Percentiles rank a stretch among this genome's conserved stretches.
Conservation (phyloP, 2,888 invertebrate species). For the Philhelius pedissequus region DNA sequence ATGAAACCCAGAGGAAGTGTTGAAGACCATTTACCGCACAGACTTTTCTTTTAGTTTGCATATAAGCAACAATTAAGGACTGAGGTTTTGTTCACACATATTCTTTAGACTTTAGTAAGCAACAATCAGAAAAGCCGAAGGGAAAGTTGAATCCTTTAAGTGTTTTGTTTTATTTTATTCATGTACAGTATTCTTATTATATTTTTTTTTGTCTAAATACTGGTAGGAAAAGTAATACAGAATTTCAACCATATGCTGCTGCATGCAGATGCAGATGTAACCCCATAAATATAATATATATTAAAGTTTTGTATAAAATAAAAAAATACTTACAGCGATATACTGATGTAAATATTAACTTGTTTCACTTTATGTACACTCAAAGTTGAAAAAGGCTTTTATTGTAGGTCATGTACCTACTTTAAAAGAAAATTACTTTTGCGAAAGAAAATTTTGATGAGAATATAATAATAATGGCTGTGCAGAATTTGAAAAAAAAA, state of each 20-base stretch:
- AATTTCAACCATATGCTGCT: background rate
- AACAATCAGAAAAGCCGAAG: conserved; percentile 9
- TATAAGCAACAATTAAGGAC: conserved; percentile 53
- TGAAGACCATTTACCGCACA: conserved; percentile 50
- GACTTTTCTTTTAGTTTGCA: conserved; percentile 28
- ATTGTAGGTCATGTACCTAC: background rate
- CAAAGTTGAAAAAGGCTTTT: background rate
- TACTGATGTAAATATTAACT: background rate
- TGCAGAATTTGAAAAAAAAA: background rate
- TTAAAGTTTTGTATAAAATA: background rate
- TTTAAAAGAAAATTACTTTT: background rate
- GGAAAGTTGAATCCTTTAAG: conserved; percentile 5
- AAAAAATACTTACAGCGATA: background rate
- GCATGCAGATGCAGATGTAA: background rate
- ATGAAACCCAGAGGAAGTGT: conserved; percentile 24
- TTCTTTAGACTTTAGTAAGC: background rate
- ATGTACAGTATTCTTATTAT: background rate
- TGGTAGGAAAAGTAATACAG: background rate
- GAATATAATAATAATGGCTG: background rate
- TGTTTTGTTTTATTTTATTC: background rate
- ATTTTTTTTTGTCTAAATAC: background rate
- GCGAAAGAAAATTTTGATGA: background rate
- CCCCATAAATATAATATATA: background rate
- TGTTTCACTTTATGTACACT: conserved; percentile 1
- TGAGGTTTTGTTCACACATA: conserved; percentile 31